Evolutionary conservation across 2,888 invertebrate genomes (phyloP).

Genomic region (Torymus tubicola): DNA sequence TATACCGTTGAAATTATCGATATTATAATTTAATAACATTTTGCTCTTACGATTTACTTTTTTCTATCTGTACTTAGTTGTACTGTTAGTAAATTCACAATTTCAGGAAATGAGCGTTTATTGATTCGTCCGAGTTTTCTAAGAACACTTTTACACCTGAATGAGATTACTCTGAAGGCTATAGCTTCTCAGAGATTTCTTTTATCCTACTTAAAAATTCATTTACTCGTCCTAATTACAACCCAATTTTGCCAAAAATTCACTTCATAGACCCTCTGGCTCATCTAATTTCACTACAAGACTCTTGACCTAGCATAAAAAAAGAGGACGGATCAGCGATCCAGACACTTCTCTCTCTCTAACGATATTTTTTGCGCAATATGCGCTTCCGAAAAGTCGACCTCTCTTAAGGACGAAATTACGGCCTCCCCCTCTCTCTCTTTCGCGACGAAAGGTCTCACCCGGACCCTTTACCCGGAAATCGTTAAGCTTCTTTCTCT

Average conservation of each 20-base stretch:
- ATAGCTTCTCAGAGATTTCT: too few relatives aligned
- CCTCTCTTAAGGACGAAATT: slow-evolving; percentile 58
- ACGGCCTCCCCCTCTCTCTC: slow-evolving; percentile 29
- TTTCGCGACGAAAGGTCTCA: slow-evolving; percentile 35
- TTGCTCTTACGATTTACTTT: slow-evolving; percentile 17
- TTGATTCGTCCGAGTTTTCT: too few relatives aligned
- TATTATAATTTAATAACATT: slow-evolving; percentile 45
- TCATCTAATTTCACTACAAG: slow-evolving; percentile 31
- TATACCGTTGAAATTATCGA: slow-evolving; percentile 41
- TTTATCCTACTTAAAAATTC: too few relatives aligned
- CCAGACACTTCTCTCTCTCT: slow-evolving; percentile 27
- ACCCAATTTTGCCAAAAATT: neutral
- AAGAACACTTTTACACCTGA: too few relatives aligned
- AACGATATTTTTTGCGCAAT: slow-evolving; percentile 60
- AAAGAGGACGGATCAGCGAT: neutral
- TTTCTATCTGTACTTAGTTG: neutral
- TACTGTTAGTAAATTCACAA: slow-evolving; percentile 14
- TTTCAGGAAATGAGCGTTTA: too few relatives aligned
- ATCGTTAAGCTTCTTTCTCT: slow-evolving; percentile 65
- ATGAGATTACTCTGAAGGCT: too few relatives aligned
- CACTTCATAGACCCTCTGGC: neutral
- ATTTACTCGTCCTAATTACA: neutral
- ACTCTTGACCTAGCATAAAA: neutral
- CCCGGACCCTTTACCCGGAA: slow-evolving; percentile 67
- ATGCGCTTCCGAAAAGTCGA: slow-evolving; percentile 56